Evolutionary conservation across 2,888 invertebrate genomes (phyloP), one percentile per base, ranked within the genome.

Genomic region (Sphaerophoria rueppellii): DNA sequence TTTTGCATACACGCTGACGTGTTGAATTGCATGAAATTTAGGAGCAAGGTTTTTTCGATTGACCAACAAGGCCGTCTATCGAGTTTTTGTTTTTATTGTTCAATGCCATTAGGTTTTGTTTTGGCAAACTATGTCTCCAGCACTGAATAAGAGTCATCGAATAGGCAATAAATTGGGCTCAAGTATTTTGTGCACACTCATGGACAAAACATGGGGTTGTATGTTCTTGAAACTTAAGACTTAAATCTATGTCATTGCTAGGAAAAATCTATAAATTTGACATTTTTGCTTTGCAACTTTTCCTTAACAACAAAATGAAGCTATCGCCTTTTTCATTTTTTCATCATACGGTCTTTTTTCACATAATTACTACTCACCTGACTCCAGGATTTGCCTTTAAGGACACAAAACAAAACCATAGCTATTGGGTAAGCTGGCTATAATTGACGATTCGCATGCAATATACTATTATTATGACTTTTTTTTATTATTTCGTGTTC

Each of bases 391-490:
- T 50, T 65, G 14, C 48, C 48, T 63, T 63, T 50, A 16, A 63
- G 16, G 35, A 12, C 9, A 50, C n/a, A 48, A n/a, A 32, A 3
- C 2, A 14, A 14, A 34, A 50, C 7, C 11, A 73, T 69, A 73
- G 32, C 67, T 43, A 69, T 69, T 63, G 61, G 70, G 70, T 69
- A 57, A 58, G 24, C 65, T 55, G 40, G 78, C 70, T 65, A 54
- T 82, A 82, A 82, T 82, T 82, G 82, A 79, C 24, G 74, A 74
- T 74, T 79, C 74, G 82, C 82, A 82, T 82, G 82, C 79, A 65
- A 82, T 58, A 73, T 67, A 75, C 71, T 79, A 79, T 78, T 63
- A 69, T 43, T 61, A 69, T 50, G 14, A 46, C 4, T 54, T 46
- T 35, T 57, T 71, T 72, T 35, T 57, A 63, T 72, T 46, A 50